Conservation (phyloP, 2,113 vertebrate species). For the Leptodactylus fuscus region DNA sequence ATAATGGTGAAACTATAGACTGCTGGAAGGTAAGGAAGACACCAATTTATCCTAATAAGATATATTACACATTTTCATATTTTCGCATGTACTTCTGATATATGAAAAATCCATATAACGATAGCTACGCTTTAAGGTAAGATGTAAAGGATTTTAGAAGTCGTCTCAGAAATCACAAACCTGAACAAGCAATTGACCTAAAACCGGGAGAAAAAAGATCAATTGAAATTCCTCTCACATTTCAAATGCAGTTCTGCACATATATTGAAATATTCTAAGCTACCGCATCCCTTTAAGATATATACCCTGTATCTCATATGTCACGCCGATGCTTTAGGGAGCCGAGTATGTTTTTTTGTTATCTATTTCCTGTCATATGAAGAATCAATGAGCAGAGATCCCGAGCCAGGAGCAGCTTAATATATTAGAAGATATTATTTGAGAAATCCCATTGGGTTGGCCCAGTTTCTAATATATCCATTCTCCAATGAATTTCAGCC, state of each 20-base stretch:
- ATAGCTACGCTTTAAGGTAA: neutral
- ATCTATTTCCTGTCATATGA: slow-evolving; percentile 58
- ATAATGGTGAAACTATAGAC: no score
- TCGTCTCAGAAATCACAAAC: neutral
- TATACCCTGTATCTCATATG: slow-evolving; percentile 44
- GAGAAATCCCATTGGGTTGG: slow-evolving; percentile 43
- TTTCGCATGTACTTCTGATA: neutral
- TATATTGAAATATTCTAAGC: slow-evolving; percentile 16
- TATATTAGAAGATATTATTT: slow-evolving; percentile 57
- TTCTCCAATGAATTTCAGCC: slow-evolving; percentile 43
- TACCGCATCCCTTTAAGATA: neutral
- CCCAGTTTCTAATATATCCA: slow-evolving; percentile 55
- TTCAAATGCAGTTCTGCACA: slow-evolving; percentile 2
- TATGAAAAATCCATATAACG: neutral
- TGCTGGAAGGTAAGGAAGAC: neutral
- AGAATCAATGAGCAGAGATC: slow-evolving; percentile 50
- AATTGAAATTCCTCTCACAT: slow-evolving; percentile 14
- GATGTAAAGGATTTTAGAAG: slow-evolving; percentile 13
- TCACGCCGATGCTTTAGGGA: slow-evolving; percentile 46
- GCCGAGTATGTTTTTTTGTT: slow-evolving; percentile 45
- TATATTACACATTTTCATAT: neutral
- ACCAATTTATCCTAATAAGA: neutral
- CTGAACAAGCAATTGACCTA: slow-evolving; percentile 18
- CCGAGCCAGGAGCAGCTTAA: slow-evolving; percentile 43
- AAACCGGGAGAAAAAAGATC: neutral